A percentile compares a stretch with the other conserved stretches of the same genome.
Conservation (phyloP, 2,113 vertebrate species). For the Candoia aspera region DNA sequence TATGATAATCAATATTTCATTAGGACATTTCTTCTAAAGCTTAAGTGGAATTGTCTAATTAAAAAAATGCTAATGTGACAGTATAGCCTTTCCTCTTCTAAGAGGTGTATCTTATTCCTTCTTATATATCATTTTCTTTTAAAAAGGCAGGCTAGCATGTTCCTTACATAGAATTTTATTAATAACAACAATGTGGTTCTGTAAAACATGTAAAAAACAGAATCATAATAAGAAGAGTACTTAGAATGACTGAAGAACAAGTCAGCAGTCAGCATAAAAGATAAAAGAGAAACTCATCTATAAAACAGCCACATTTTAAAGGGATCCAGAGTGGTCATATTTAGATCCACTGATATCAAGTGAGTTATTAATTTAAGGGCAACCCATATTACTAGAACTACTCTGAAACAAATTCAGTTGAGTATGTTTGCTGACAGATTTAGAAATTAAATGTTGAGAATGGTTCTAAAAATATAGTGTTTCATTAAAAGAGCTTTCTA, state of each 20-base stretch:
- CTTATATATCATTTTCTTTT: constrained; percentile 40
- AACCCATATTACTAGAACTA: background rate
- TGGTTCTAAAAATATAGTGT: background rate
- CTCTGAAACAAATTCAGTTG: constrained; percentile 5
- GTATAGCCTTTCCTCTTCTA: constrained; percentile 61
- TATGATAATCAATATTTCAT: constrained; percentile 69
- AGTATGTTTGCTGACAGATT: background rate
- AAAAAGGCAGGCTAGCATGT: constrained; percentile 43
- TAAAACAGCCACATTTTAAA: background rate
- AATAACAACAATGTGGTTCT: constrained; percentile 63
- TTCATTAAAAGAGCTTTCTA: background rate
- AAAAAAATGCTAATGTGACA: constrained; percentile 67
- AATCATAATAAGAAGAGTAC: background rate
- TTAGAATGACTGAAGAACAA: constrained; percentile 19
- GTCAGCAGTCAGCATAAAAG: background rate
- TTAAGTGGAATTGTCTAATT: constrained; percentile 68
- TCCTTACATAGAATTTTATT: constrained; percentile 41
- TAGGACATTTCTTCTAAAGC: constrained; percentile 55
- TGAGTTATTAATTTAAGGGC: background rate
- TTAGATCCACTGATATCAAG: background rate
- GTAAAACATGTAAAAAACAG: constrained; percentile 17
- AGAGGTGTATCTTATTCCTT: constrained; percentile 62
- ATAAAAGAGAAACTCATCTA: background rate
- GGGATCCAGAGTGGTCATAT: background rate
- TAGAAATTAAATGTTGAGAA: background rate